Percentiles rank a stretch among this genome's conserved stretches.
Evolutionary conservation across 2,797 vertebrate species (phyloP).

Genomic region (Bufotes viridis): DNA sequence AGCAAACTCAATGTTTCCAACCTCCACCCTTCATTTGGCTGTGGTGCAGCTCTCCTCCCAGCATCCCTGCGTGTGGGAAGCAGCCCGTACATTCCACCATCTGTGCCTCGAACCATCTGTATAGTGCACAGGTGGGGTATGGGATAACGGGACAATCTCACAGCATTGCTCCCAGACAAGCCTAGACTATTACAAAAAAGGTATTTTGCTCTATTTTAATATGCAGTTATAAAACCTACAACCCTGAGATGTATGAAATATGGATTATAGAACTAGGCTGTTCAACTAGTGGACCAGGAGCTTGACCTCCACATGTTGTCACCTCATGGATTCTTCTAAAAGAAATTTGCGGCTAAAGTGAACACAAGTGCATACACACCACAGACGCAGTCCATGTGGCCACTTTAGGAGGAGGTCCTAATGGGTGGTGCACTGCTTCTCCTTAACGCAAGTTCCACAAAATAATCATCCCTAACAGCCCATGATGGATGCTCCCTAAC

Average conservation of each 20-base stretch:
- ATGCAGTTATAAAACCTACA: neutral
- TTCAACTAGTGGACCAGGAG: neutral
- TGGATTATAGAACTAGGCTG: neutral
- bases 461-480: too few species aligned
- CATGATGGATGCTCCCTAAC: too few species aligned
- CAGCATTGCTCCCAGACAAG: constrained; percentile 29
- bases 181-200: neutral
- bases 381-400: neutral
- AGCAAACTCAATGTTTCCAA: constrained; percentile 37
- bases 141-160: constrained; percentile 38
- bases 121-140: constrained; percentile 56
- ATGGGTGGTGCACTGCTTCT: too few species aligned
- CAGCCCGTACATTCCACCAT: constrained; percentile 60
- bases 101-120: constrained; percentile 60
- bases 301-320: neutral
- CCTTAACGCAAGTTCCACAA: too few species aligned
- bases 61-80: constrained; percentile 56
- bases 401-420: too few species aligned
- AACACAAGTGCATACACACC: neutral
- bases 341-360: neutral
- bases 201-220: neutral
- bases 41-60: constrained; percentile 55
- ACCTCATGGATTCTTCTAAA: neutral
- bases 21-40: constrained; percentile 49
- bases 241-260: neutral